A percentile compares a stretch with the other conserved stretches of the same genome.
These are phyloP conservation scores for Sterrhoptilus dennistouni DNA, from an alignment of 2,113 vertebrate genomes.

Conservation along the genomic window DNA sequence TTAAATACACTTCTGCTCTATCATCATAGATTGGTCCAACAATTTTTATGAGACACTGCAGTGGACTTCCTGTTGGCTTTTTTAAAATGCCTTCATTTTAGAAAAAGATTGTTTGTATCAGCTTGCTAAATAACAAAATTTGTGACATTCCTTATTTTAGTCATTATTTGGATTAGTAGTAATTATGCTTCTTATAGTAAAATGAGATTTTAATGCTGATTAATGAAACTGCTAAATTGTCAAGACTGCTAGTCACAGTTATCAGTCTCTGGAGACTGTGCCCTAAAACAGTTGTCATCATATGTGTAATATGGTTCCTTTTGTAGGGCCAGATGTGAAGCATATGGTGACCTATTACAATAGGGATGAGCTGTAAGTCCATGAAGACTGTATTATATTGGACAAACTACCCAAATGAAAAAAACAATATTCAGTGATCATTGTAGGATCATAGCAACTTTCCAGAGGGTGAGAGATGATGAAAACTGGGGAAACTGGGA, in stretches of 20 bases:
- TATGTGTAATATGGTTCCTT: conserved; percentile 5
- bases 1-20: conserved; percentile 5
- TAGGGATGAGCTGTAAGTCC: not conserved
- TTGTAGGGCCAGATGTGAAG: conserved; percentile 54
- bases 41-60: not conserved
- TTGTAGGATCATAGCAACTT: not conserved
- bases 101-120: not conserved
- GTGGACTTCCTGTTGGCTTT: not conserved
- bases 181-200: conserved; percentile 32
- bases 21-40: not conserved
- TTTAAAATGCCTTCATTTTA: not conserved
- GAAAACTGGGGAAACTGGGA: not conserved
- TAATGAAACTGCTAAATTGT: conserved; percentile 45
- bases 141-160: not conserved
- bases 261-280: not conserved
- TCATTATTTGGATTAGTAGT: not conserved
- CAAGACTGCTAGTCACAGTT: conserved; percentile 1
- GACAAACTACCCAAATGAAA: conserved; percentile 4
- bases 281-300: not conserved
- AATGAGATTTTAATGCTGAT: conserved; percentile 54
- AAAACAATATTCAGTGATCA: not conserved
- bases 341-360: conserved; percentile 53
- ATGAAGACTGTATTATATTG: not conserved
- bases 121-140: not conserved
- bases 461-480: not conserved